These are phyloP conservation scores for Agelastica alni DNA, from an alignment of 2,888 invertebrate genomes.

Conservation along the genomic window DNA sequence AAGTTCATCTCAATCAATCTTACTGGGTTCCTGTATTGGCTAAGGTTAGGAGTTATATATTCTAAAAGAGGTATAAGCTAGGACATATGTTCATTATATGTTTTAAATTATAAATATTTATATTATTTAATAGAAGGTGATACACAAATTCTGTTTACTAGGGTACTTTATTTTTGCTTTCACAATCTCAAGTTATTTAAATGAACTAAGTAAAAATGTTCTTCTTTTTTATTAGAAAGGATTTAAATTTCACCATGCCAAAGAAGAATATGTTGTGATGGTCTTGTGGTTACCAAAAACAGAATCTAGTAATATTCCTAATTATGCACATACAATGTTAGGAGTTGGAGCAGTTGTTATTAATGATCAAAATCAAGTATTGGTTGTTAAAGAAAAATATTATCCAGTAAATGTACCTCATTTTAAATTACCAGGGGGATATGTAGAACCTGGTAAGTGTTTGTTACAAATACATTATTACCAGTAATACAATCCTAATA, in stretches of 20 bases:
- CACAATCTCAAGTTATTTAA: too few relatives aligned
- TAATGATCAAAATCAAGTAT: slow-evolving; percentile 74
- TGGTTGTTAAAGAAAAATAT: slow-evolving; percentile 80
- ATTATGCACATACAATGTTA: slow-evolving; percentile 78
- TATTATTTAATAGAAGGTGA: not conserved
- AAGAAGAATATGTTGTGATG: slow-evolving; percentile 77
- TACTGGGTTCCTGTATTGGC: slow-evolving; percentile 77
- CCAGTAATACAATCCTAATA: too few relatives aligned
- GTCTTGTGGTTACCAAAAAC: slow-evolving; percentile 76
- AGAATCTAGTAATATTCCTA: slow-evolving; percentile 68
- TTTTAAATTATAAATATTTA: not conserved
- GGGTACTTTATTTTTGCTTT: not conserved
- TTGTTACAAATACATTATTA: not conserved
- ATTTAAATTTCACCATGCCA: slow-evolving; percentile 88
- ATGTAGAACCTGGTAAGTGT: slow-evolving; percentile 76
- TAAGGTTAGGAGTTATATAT: slow-evolving; percentile 65
- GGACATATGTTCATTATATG: too few relatives aligned
- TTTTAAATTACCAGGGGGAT: slow-evolving; percentile 94
- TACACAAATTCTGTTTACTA: not conserved
- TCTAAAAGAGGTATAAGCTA: too few relatives aligned
- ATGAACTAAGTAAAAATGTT: too few relatives aligned
- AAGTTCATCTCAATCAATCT: slow-evolving; percentile 70
- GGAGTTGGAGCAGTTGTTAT: slow-evolving; percentile 88
- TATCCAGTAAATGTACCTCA: slow-evolving; percentile 57
- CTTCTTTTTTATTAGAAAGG: slow-evolving; percentile 68